A percentile compares a stretch with the other conserved stretches of the same genome.
These are phyloP conservation scores for Stercorarius parasiticus DNA, from an alignment of 2,113 vertebrate genomes.

Conservation along the genomic window DNA sequence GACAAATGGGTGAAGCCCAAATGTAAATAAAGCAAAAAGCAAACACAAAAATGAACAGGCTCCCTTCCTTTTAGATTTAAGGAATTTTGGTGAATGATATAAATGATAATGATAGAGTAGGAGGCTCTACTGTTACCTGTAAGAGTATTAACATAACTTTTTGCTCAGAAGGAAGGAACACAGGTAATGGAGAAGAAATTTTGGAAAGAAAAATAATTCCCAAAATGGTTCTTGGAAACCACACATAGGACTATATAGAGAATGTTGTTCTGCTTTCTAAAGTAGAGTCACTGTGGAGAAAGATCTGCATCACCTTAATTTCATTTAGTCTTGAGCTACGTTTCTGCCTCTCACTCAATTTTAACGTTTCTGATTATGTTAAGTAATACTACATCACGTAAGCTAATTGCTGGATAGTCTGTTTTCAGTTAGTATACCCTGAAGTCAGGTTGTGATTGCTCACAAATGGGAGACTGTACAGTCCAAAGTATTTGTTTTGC, in stretches of 20 bases:
- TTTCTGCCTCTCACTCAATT: background rate
- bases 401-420: background rate
- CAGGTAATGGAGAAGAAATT: background rate
- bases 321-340: background rate
- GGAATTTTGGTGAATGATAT: background rate
- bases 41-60: background rate
- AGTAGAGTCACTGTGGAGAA: background rate
- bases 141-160: background rate
- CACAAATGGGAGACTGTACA: background rate
- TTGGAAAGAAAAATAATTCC: background rate
- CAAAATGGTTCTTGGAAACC: background rate
- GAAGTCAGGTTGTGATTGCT: background rate
- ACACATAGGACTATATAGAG: background rate
- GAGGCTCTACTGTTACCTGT: background rate
- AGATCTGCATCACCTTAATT: background rate
- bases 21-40: constrained; percentile 6
- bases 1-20: background rate
- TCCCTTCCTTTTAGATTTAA: background rate
- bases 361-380: background rate
- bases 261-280: background rate
- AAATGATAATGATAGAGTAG: background rate
- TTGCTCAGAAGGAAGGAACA: background rate
- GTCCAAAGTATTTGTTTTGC: background rate
- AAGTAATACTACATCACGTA: background rate
- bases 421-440: background rate